Conservation (phyloP, 2,888 invertebrate genomes). For the Drosophila mettleri region DNA sequence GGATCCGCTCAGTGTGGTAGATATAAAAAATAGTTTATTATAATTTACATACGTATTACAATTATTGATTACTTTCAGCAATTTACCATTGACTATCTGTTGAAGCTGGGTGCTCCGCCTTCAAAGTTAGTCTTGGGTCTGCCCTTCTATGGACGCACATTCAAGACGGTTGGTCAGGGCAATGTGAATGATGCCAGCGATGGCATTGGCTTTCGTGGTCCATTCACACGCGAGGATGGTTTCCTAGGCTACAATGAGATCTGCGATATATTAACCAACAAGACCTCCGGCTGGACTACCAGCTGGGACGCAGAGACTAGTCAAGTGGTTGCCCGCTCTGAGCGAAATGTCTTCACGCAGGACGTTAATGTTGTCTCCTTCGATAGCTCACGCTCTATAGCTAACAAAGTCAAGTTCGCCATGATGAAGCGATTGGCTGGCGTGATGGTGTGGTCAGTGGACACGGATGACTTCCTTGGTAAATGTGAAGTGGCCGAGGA, state of each 20-base stretch:
- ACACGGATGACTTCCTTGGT: slow-evolving; percentile 94
- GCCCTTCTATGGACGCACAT: slow-evolving; percentile 94
- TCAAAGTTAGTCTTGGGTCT: slow-evolving; percentile 93
- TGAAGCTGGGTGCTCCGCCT: slow-evolving; percentile 90
- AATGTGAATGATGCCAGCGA: slow-evolving; percentile 85
- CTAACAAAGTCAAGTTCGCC: slow-evolving; percentile 90
- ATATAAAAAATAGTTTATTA: slow-evolving; percentile 63
- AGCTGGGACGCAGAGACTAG: slow-evolving; percentile 89
- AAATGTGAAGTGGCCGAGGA: slow-evolving; percentile 87
- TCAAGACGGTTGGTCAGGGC: slow-evolving; percentile 85
- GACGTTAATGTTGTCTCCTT: slow-evolving; percentile 89
- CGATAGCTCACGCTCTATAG: slow-evolving; percentile 91
- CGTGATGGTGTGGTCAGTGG: slow-evolving; percentile 95
- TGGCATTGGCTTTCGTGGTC: slow-evolving; percentile 90
- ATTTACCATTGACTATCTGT: slow-evolving; percentile 90
- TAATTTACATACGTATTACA: background rate
- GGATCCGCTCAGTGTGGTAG: slow-evolving; percentile 89
- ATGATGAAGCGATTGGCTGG: slow-evolving; percentile 89
- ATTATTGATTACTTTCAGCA: slow-evolving; percentile 86
- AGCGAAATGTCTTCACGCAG: slow-evolving; percentile 86
- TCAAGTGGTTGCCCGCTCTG: slow-evolving; percentile 83
- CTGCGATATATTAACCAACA: slow-evolving; percentile 87
- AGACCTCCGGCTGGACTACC: slow-evolving; percentile 88
- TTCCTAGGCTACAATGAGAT: slow-evolving; percentile 96
- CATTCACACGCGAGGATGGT: slow-evolving; percentile 91